Percentiles rank a stretch among this genome's conserved stretches.
Conservation (phyloP, 2,888 invertebrate genomes). For the Caenorhabditis sinica region DNA sequence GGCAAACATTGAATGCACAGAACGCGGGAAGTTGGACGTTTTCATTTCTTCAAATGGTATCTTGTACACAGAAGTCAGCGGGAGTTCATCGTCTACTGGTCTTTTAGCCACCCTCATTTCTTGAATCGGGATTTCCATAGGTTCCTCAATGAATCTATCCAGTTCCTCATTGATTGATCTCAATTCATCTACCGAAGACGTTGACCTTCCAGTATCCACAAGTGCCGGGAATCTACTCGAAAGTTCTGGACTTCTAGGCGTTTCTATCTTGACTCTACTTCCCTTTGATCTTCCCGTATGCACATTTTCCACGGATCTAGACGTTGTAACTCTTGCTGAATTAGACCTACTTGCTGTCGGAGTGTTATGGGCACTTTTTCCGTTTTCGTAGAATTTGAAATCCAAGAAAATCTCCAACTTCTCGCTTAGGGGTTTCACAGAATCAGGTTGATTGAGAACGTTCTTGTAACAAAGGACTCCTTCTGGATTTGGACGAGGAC, state of each 20-base stretch:
- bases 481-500: conserved; percentile 84
- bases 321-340: conserved; percentile 38
- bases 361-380: conserved; percentile 55
- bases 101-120: conserved; percentile 21
- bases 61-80: conserved; percentile 46
- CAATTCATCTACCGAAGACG: conserved; percentile 51
- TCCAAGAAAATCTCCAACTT: conserved; percentile 57
- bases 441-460: conserved; percentile 70
- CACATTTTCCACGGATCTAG: conserved; percentile 17
- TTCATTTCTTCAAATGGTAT: conserved; percentile 55
- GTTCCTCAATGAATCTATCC: conserved; percentile 38
- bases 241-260: neutral
- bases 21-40: conserved; percentile 62
- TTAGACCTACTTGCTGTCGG: conserved; percentile 43
- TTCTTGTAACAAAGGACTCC: conserved; percentile 84
- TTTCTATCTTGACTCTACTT: conserved; percentile 17
- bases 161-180: conserved; percentile 48
- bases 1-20: conserved; percentile 57
- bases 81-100: conserved; percentile 27
- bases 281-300: conserved; percentile 24
- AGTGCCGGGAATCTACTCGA: conserved; percentile 44
- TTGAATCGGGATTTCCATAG: conserved; percentile 14
- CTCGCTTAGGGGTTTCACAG: conserved; percentile 28
- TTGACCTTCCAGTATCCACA: conserved; percentile 54
- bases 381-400: conserved; percentile 54